These are phyloP conservation scores for Nannoperca australis DNA, from an alignment of 2,797 vertebrate genomes.

Conservation along the genomic window DNA sequence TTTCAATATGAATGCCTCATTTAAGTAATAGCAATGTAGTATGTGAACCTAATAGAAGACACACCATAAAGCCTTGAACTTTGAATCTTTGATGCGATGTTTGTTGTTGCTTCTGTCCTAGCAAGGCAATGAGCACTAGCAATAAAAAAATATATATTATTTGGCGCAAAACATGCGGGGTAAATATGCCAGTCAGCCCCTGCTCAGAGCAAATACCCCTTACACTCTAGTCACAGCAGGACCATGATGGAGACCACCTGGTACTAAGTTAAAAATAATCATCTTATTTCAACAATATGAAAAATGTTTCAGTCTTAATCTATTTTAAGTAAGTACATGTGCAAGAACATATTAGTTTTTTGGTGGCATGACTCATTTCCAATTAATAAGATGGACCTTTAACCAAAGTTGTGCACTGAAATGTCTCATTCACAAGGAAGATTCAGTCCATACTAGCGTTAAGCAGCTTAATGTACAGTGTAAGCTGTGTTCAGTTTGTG, in stretches of 20 bases:
- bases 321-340: not conserved
- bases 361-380: not conserved
- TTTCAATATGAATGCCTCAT: not conserved
- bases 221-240: not conserved
- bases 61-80: not conserved
- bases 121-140: slow-evolving; percentile 2
- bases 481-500: not conserved
- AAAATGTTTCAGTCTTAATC: not conserved
- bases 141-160: slow-evolving; percentile 22
- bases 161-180: slow-evolving; percentile 23
- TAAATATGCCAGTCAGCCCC: slow-evolving; percentile 23
- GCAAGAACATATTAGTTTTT: not conserved
- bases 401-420: not conserved
- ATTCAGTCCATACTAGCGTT: not conserved
- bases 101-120: slow-evolving; percentile 11
- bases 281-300: not conserved
- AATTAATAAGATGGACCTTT: not conserved
- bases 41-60: slow-evolving; percentile 21
- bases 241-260: not conserved
- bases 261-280: not conserved
- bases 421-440: not conserved
- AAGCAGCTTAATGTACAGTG: not conserved
- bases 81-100: not conserved
- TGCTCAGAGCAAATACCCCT: slow-evolving; percentile 1
- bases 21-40: not conserved